Base-by-base conservation (phyloP, 53 echinoderm and acorn worm species). In the Antedon mediterranea region DNA sequence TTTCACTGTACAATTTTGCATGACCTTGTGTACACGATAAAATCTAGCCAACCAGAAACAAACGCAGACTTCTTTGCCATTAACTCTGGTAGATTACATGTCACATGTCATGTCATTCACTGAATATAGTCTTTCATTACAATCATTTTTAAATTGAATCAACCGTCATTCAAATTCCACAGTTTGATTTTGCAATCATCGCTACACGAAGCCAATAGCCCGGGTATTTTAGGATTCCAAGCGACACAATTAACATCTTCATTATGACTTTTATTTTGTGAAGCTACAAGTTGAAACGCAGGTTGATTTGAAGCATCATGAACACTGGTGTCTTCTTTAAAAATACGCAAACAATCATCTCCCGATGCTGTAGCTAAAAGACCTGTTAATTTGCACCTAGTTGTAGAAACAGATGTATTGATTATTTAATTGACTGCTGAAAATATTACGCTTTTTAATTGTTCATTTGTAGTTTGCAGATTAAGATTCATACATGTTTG, bases 121-220 rank as follows among this genome's bases (percentile, higher is more conserved):
- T n/a, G n/a, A n/a, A n/a, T n/a, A n/a, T n/a, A n/a, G 31, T 0
- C 30, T 0, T 26, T 6, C 28, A 0, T 28, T 28, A 20, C 18
- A 34, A 34, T 78, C 28, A 37, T 34, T 28, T n/a, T 5, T 42
- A 26, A 20, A 20, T 78, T 28, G 42, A 3, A 77, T 29, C 33
- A 86, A 29, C 78, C 75, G 13, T 82, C 43, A 9, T 30, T 43
- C 31, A 78, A 86, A 76, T 82, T 85, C 94, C 94, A 94, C 9
- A 94, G 30, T 80, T 94, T 94, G 75, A 94, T 82, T n/a, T 76
- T 70, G 3, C 81, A 78, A 37, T 94, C 94, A 77, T 94, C 94
- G 28, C 89, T 82, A 75, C 89, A 87, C 15, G 94, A 89, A 6
- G 91, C 91, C 26, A 94, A 81, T 18, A 89, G 70, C 32, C 91